Percentiles rank a stretch among this genome's conserved stretches.
Evolutionary conservation across 2,797 vertebrate genomes (phyloP).

Genomic region (Dipus sagitta): DNA sequence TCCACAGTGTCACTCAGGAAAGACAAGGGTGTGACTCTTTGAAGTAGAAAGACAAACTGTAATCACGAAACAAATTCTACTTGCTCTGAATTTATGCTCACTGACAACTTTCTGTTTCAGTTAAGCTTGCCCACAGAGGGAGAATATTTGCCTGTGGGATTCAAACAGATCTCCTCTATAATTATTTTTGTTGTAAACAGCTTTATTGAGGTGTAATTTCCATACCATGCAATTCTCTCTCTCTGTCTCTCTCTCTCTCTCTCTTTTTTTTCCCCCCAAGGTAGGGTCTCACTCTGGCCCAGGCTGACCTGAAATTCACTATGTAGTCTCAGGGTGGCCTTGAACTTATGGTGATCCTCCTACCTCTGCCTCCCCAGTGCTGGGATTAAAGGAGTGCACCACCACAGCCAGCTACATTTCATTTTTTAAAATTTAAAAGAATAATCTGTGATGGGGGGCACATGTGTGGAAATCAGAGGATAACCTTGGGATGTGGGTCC

Average conservation of each 20-base stretch:
- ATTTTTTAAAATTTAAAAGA: no score
- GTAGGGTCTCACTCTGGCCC: no score
- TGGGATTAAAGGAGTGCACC: no score
- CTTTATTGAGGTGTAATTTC: constrained; percentile 27
- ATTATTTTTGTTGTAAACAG: not conserved
- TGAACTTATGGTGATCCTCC: no score
- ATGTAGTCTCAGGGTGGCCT: no score
- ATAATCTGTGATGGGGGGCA: no score
- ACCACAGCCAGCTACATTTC: no score
- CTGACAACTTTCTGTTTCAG: not conserved
- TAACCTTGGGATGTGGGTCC: no score
- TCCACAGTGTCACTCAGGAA: not conserved
- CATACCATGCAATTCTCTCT: not conserved
- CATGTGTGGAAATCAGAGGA: no score
- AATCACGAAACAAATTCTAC: not conserved
- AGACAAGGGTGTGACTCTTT: not conserved
- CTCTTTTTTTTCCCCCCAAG: no score
- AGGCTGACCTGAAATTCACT: no score
- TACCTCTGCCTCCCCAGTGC: no score
- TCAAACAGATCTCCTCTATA: not conserved
- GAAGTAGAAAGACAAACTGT: not conserved
- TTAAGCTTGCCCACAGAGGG: not conserved
- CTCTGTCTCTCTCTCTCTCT: not conserved
- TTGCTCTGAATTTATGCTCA: constrained; percentile 14
- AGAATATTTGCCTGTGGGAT: not conserved